These are phyloP conservation scores for Tinamus guttatus DNA, from an alignment of 2,113 vertebrate species.

Conservation along the genomic window DNA sequence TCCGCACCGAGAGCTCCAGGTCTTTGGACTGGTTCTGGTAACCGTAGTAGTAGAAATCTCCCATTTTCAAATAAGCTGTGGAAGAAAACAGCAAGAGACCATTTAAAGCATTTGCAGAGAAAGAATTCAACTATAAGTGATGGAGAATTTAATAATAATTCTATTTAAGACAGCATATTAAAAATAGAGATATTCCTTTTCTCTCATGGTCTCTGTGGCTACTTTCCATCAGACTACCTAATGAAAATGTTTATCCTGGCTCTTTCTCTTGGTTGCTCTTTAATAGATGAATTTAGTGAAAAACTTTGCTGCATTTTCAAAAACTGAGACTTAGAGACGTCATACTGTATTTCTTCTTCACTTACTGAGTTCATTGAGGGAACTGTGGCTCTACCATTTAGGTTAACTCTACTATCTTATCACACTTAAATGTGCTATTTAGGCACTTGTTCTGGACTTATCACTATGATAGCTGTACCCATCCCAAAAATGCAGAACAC, in stretches of 20 bases:
- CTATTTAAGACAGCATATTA: not conserved
- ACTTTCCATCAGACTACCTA: not conserved
- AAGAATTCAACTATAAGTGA: not conserved
- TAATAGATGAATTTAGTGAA: not conserved
- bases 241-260: not conserved
- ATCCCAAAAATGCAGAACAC: not conserved
- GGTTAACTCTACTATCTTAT: not conserved
- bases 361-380: not conserved
- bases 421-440: not conserved
- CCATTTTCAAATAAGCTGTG: slow-evolving; percentile 92
- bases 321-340: not conserved
- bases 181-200: not conserved
- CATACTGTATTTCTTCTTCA: not conserved
- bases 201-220: not conserved
- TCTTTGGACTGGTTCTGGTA: slow-evolving; percentile 77
- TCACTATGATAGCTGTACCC: not conserved
- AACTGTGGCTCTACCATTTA: not conserved
- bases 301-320: not conserved
- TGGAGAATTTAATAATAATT: not conserved
- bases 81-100: not conserved
- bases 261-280: not conserved
- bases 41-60: slow-evolving; percentile 89
- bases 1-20: slow-evolving; percentile 78
- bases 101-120: not conserved
- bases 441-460: not conserved